A percentile compares a stretch with the other conserved stretches of the same genome.
Evolutionary conservation across 2,888 invertebrate genomes (phyloP).

Genomic region (Zeuzera pyrina): DNA sequence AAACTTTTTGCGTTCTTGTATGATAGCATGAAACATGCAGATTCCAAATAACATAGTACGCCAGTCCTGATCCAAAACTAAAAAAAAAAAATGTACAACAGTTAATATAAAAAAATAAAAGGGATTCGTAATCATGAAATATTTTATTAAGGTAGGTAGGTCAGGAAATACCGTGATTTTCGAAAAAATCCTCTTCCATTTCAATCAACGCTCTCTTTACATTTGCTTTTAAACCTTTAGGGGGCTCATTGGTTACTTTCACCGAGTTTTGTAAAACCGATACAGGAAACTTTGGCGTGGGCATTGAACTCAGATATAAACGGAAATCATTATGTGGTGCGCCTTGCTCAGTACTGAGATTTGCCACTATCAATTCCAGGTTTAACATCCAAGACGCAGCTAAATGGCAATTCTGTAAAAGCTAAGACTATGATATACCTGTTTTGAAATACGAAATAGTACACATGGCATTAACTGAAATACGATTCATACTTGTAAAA

Average conservation of each 20-base stretch:
- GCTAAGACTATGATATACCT: too few relatives aligned
- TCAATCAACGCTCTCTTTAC: conserved; percentile 87
- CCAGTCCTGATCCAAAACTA: conserved; percentile 79
- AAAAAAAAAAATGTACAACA: conserved; percentile 9
- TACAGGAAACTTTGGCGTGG: conserved; percentile 88
- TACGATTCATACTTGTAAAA: conserved; percentile 87
- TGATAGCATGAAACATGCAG: conserved; percentile 94
- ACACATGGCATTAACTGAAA: too few relatives aligned
- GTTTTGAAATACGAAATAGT: too few relatives aligned
- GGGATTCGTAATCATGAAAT: too few relatives aligned
- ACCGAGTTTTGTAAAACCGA: conserved; percentile 94
- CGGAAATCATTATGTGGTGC: conserved; percentile 82
- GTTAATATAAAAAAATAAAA: background rate
- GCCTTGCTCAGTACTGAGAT: conserved; percentile 77
- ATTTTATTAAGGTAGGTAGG: background rate
- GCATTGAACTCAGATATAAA: conserved; percentile 92
- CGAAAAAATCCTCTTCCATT: conserved; percentile 85
- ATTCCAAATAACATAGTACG: conserved; percentile 83
- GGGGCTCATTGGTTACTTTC: conserved; percentile 95
- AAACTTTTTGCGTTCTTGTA: conserved; percentile 94
- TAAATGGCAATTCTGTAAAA: conserved; percentile 89
- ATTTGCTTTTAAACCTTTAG: conserved; percentile 92
- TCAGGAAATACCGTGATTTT: conserved; percentile 76
- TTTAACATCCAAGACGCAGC: conserved; percentile 94
- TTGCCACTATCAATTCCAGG: conserved; percentile 84